Percentiles rank a stretch among this genome's conserved stretches.
Conservation (phyloP, 2,113 vertebrate genomes). For the Calidris pygmaea region DNA sequence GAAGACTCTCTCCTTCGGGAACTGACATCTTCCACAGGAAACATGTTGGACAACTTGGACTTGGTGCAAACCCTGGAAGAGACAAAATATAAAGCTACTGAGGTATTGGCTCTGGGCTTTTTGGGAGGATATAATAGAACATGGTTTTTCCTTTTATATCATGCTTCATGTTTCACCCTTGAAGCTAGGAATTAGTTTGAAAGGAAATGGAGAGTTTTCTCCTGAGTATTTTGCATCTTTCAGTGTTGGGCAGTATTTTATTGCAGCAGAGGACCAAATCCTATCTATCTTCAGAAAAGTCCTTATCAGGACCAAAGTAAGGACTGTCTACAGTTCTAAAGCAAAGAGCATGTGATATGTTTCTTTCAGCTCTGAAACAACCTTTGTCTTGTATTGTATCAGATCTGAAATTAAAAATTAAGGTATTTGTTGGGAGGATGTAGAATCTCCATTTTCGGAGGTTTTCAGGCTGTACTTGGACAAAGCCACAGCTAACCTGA, state of each 20-base stretch:
- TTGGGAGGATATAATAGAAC: background rate
- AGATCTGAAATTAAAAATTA: background rate
- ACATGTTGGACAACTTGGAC: slow-evolving; percentile 95
- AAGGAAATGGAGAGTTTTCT: background rate
- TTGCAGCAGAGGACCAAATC: background rate
- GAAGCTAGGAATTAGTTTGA: background rate
- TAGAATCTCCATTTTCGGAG: background rate
- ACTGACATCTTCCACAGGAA: slow-evolving; percentile 90
- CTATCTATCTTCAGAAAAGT: background rate
- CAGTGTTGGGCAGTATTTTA: background rate
- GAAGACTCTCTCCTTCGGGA: slow-evolving; percentile 91
- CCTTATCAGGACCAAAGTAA: background rate
- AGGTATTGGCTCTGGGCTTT: slow-evolving; percentile 72
- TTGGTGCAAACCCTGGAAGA: slow-evolving; percentile 90
- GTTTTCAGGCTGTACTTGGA: background rate
- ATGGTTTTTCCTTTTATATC: background rate
- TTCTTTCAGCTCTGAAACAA: background rate
- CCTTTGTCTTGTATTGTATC: background rate
- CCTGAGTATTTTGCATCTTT: background rate
- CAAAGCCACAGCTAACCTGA: background rate
- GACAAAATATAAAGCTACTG: slow-evolving; percentile 89
- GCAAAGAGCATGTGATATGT: background rate
- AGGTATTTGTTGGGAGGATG: background rate
- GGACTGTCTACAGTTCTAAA: background rate
- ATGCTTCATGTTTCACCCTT: background rate